Percentiles rank a stretch among this genome's conserved stretches.
Conservation (phyloP, 2,888 invertebrate species). For the Galeruca laticollis region DNA sequence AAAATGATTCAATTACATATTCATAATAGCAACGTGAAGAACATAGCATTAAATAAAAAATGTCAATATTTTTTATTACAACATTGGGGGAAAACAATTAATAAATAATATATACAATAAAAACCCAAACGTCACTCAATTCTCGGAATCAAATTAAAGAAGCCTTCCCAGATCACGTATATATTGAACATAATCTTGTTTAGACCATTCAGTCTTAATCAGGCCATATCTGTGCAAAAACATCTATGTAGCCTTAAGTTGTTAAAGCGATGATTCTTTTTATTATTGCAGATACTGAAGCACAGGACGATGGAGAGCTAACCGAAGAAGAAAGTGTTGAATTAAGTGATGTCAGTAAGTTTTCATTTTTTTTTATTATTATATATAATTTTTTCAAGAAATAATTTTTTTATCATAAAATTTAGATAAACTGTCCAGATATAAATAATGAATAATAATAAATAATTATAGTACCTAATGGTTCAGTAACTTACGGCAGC, state of each 20-base stretch:
- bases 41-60: no score
- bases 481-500: no score
- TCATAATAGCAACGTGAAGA: no score
- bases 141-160: neutral
- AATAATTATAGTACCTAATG: no score
- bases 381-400: no score
- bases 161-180: neutral
- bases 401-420: no score
- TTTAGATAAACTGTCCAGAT: no score
- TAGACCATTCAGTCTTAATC: neutral
- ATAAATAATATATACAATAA: neutral
- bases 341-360: constrained; percentile 87
- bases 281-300: constrained; percentile 39
- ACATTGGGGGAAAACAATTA: neutral
- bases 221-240: neutral
- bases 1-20: no score
- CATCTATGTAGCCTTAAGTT: neutral
- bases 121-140: neutral
- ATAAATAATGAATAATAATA: no score
- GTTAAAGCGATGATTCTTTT: constrained; percentile 24
- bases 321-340: constrained; percentile 72
- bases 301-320: constrained; percentile 55
- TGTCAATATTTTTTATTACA: no score
- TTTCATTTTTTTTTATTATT: constrained; percentile 49
- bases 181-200: neutral